Base-by-base conservation (phyloP, 2,888 invertebrate species). In the Scrobipalpa atriplicella region DNA sequence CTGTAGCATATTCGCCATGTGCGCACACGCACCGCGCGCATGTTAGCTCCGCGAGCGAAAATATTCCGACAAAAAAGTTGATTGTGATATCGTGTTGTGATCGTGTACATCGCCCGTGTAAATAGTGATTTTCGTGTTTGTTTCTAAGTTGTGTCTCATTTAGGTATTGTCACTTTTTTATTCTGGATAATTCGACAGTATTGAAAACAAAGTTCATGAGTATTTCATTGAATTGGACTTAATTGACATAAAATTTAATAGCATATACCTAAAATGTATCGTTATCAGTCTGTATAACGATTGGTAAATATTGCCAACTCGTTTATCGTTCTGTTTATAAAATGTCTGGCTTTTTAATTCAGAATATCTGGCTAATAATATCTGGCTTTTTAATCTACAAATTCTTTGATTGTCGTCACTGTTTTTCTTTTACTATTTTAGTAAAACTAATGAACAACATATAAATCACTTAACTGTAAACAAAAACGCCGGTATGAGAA, bases 1-100 rank as follows among this genome's bases (percentile, higher is more conserved):
- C 64, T 13, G 77, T 84, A 85, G 85, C 89, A 89, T 88, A 88
- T 89, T 89, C 84, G 89, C 89, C 81, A 88, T 84, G 85, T 83
- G 80, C 78, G 75, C 76, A 79, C 74, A 76, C 76, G 75, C 75
- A 74, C 69, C 76, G 74, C 78, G 75, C 77, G 77, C 69, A 61
- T 70, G 41, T 10, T 62, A 56, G 66, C 61, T 65, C 58, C 21
- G 29, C 65, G 21, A 65, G 41, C 41, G 41, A 54, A 54, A 47
- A n/a, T 43, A 58, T 38, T 58, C 58, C 58, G 38, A 16, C n/a
- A 8, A 58, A 38, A 38, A 47, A n/a, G 47, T 16, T 47, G 11
- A 16, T 47, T 62, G 43, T 21, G 21, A 62, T 41, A 29, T n/a
- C 8, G 61, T 62, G 61, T 13, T 62, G 61, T 62, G 41, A 62